Percentiles rank a stretch among this genome's conserved stretches.
phyloP scores from a whole-genome alignment of 2,797 vertebrate species.

The Bufotes viridis region DNA sequence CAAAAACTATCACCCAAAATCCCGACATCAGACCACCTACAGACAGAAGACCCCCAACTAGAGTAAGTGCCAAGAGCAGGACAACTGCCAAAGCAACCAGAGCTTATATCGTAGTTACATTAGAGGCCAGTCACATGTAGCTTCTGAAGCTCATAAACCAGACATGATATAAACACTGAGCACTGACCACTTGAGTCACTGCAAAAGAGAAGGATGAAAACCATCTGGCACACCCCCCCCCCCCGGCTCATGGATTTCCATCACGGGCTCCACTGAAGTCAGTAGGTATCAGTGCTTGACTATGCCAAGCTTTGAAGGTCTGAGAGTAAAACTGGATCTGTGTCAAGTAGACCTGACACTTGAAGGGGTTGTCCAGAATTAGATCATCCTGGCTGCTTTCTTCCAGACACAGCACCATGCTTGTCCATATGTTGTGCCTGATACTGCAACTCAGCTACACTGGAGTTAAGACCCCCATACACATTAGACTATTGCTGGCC shows the following conservation, averaged over 20 bases:
- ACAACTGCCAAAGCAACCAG: not conserved
- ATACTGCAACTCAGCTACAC: not conserved
- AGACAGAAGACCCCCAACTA: not conserved
- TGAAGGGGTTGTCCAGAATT: not conserved
- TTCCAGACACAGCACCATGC: not conserved
- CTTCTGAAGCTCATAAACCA: slow-evolving; percentile 42
- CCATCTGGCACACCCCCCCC: not conserved
- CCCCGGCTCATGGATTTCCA: not conserved
- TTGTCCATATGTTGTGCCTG: not conserved
- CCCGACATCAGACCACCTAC: not conserved
- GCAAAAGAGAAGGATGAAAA: not conserved
- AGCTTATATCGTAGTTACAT: not conserved
- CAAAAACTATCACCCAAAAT: not conserved
- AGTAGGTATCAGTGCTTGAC: not conserved
- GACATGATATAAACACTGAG: not conserved
- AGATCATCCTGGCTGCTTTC: not conserved
- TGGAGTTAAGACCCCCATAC: too few relatives aligned
- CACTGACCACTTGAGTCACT: slow-evolving; percentile 7
- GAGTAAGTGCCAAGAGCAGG: slow-evolving; percentile 4
- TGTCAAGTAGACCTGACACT: not conserved
- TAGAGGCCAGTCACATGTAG: slow-evolving; percentile 6
- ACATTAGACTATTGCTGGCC: too few relatives aligned
- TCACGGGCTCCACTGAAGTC: not conserved
- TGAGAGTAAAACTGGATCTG: not conserved
- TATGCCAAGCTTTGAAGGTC: not conserved